A percentile compares a stretch with the other conserved stretches of the same genome.
phyloP scores from a whole-genome alignment of 2,797 vertebrate genomes.

The Echeneis naucrates region DNA sequence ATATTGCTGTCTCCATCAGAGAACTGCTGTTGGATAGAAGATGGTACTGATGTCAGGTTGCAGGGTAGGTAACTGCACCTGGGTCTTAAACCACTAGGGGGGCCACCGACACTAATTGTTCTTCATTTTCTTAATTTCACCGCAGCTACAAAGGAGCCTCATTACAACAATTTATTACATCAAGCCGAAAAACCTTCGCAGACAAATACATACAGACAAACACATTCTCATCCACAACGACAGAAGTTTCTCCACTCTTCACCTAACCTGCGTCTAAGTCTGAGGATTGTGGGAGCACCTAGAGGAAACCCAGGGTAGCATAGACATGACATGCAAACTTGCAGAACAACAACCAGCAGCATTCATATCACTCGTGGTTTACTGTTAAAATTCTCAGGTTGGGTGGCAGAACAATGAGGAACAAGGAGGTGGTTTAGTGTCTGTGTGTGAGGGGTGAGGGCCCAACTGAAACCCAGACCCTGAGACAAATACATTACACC shows the following conservation, averaged over 20 bases:
- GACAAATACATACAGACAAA: not conserved
- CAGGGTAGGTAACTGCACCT: slow-evolving; percentile 49
- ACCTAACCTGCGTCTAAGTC: not conserved
- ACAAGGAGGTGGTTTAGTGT: slow-evolving; percentile 26
- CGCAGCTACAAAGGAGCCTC: slow-evolving; percentile 5
- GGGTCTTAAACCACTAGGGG: slow-evolving; percentile 63
- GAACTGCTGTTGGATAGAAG: slow-evolving; percentile 27
- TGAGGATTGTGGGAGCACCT: slow-evolving; percentile 18
- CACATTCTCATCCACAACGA: not conserved
- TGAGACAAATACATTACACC: slow-evolving; percentile 45
- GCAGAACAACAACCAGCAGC: slow-evolving; percentile 15
- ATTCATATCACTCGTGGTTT: slow-evolving; percentile 17
- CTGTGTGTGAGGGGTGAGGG: slow-evolving; percentile 14
- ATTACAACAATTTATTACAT: slow-evolving; percentile 3
- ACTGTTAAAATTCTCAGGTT: slow-evolving; percentile 38
- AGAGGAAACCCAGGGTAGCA: slow-evolving; percentile 26
- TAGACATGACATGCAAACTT: slow-evolving; percentile 15
- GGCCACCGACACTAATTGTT: slow-evolving; percentile 65
- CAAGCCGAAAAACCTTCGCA: not conserved
- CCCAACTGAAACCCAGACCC: slow-evolving; percentile 35
- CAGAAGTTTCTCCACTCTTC: not conserved
- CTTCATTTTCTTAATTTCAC: slow-evolving; percentile 52
- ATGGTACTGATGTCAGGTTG: slow-evolving; percentile 16
- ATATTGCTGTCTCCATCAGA: not conserved
- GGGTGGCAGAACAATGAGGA: slow-evolving; percentile 25